A percentile compares a stretch with the other conserved stretches of the same genome.
These are phyloP conservation scores for Pseudomyrmex gracilis DNA, from an alignment of 1,140 invertebrate genomes.

Conservation along the genomic window DNA sequence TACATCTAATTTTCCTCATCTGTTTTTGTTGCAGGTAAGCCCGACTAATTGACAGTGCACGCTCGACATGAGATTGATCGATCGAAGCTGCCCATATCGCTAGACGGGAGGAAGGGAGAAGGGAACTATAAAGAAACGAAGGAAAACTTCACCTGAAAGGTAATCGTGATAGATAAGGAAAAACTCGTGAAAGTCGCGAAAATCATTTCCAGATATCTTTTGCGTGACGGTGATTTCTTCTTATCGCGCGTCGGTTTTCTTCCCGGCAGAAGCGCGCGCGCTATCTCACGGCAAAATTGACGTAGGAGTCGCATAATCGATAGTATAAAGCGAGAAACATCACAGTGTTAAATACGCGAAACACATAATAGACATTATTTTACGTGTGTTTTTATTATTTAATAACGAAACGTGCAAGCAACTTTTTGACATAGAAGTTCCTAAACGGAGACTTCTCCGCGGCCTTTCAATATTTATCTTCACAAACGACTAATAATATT, in stretches of 20 bases:
- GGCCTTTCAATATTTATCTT: conserved; percentile 28
- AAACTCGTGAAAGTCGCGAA: conserved; percentile 32
- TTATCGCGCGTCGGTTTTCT: not conserved
- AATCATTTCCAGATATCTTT: conserved; percentile 34
- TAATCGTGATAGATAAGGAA: conserved; percentile 44
- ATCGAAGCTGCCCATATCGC: conserved; percentile 6
- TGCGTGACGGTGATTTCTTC: not conserved
- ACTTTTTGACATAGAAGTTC: conserved; percentile 5
- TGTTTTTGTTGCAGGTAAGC: conserved; percentile 64
- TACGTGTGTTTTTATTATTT: not conserved
- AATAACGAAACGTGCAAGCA: too few species aligned
- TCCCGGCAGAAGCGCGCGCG: not conserved
- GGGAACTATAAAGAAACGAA: not conserved
- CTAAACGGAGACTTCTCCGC: conserved; percentile 11
- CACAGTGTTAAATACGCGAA: too few species aligned
- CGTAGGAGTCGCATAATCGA: conserved; percentile 4
- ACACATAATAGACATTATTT: not conserved
- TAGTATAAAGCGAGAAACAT: not conserved
- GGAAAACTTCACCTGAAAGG: conserved; percentile 24
- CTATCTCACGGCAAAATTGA: conserved; percentile 22
- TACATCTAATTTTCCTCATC: conserved; percentile 46
- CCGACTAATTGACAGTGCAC: conserved; percentile 22
- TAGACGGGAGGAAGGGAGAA: not conserved
- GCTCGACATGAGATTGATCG: conserved; percentile 29
- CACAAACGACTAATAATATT: conserved; percentile 35